These are phyloP conservation scores for Punctoribates punctum DNA, from an alignment of 2,888 invertebrate genomes.

Conservation along the genomic window DNA sequence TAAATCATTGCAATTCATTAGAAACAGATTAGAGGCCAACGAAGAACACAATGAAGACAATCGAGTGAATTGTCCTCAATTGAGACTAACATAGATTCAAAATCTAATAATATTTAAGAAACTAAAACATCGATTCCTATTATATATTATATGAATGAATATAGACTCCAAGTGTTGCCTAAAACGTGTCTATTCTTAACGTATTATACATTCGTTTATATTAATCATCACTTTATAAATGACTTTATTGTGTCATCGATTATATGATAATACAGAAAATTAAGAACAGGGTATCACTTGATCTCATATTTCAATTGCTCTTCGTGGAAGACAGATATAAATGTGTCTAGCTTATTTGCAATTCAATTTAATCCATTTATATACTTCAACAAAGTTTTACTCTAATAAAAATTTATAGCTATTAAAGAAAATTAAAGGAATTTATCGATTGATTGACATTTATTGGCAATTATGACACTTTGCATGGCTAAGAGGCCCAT, in stretches of 20 bases:
- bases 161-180: background rate
- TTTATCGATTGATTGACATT: too few species aligned
- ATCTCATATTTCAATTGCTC: background rate
- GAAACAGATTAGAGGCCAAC: background rate
- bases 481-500: too few species aligned
- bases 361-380: too few species aligned
- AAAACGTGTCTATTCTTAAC: background rate
- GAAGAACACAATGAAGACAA: background rate
- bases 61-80: constrained; percentile 13
- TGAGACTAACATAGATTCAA: constrained; percentile 30
- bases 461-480: too few species aligned
- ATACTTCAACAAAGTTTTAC: too few species aligned
- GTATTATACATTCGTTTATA: background rate
- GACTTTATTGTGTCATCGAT: constrained; percentile 7
- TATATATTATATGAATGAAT: too few species aligned
- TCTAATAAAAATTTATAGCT: too few species aligned
- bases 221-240: background rate
- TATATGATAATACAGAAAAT: background rate
- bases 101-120: background rate
- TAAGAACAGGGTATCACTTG: background rate
- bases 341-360: too few species aligned
- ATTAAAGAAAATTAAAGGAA: too few species aligned
- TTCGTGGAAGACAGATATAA: too few species aligned
- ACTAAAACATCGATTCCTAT: background rate
- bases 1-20: constrained; percentile 19